Percentiles rank a stretch among this genome's conserved stretches.
Evolutionary conservation across 2,797 vertebrate genomes (phyloP).

Genomic region (Anguilla megastoma): DNA sequence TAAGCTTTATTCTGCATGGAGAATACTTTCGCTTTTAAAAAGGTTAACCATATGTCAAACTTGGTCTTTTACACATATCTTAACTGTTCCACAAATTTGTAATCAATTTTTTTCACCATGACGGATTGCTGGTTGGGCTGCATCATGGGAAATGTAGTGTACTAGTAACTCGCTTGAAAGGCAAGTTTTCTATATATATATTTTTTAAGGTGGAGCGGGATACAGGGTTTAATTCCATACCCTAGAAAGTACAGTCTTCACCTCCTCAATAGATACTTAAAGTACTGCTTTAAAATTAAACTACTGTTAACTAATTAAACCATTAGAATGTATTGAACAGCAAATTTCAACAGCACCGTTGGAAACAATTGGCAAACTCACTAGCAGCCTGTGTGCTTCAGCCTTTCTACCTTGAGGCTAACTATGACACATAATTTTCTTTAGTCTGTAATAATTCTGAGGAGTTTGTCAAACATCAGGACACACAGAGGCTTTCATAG

Average conservation of each 20-base stretch:
- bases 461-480: not conserved
- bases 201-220: not conserved
- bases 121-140: not conserved
- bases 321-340: not conserved
- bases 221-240: not conserved
- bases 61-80: not conserved
- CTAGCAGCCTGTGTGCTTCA: too few relatives aligned
- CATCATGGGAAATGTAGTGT: not conserved
- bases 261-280: not conserved
- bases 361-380: too few relatives aligned
- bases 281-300: not conserved
- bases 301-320: too few relatives aligned
- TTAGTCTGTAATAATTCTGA: not conserved
- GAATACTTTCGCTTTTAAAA: too few relatives aligned
- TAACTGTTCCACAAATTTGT: not conserved
- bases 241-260: not conserved
- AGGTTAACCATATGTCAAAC: not conserved
- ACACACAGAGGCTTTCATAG: not conserved
- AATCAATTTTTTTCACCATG: not conserved
- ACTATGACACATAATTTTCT: not conserved
- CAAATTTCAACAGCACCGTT: not conserved
- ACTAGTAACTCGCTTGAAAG: not conserved
- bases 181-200: not conserved
- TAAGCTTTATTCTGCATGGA: too few relatives aligned
- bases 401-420: too few relatives aligned